Conservation (phyloP, 2,113 vertebrate genomes). For the Oxygymnocypris stewartii region DNA sequence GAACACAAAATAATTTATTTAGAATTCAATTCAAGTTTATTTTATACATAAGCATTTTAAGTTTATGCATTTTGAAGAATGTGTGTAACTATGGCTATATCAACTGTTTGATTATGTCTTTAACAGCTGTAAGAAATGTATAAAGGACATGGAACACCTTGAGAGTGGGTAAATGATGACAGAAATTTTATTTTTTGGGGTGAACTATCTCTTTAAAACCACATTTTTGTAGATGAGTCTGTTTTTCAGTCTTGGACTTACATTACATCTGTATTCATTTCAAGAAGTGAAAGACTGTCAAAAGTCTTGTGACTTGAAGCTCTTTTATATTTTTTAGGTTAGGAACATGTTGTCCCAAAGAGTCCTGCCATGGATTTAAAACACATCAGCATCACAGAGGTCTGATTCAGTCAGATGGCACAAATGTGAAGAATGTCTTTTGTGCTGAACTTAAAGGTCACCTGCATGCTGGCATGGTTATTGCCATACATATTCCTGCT, state of each 20-base stretch:
- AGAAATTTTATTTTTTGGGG: not conserved
- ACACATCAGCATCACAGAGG: not conserved
- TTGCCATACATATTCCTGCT: slow-evolving; percentile 35
- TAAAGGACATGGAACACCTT: too few relatives aligned
- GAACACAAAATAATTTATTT: too few relatives aligned
- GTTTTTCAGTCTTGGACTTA: not conserved
- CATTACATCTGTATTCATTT: not conserved
- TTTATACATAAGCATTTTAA: too few relatives aligned
- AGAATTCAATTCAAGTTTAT: too few relatives aligned
- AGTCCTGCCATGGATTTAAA: slow-evolving; percentile 14
- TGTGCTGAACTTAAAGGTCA: slow-evolving; percentile 38
- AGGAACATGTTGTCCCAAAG: not conserved
- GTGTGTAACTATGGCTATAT: too few relatives aligned
- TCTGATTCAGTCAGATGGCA: slow-evolving; percentile 26
- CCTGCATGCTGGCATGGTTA: not conserved
- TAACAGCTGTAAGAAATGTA: not conserved
- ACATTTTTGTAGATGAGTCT: not conserved
- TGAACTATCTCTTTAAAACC: not conserved
- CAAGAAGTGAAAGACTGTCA: not conserved
- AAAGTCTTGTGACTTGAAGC: not conserved
- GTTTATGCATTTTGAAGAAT: too few relatives aligned
- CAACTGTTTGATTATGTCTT: too few relatives aligned
- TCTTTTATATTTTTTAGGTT: not conserved
- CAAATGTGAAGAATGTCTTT: slow-evolving; percentile 47
- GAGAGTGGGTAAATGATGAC: not conserved